Evolutionary conservation across 2,888 invertebrate genomes (phyloP), one percentile per base, ranked within the genome.

Genomic region (Atrina japonica): DNA sequence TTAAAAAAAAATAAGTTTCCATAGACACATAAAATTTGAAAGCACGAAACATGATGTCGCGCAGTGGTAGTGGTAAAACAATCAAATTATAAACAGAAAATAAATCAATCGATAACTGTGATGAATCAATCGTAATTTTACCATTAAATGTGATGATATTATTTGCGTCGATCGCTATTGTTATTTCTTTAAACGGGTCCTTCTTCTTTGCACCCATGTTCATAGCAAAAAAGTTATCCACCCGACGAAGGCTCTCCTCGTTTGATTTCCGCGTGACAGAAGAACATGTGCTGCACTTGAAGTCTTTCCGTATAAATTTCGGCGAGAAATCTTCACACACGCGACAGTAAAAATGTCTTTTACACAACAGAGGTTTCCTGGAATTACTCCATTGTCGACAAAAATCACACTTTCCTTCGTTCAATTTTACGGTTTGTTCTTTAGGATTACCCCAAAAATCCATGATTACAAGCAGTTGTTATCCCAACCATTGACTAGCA

Each of bases 241-340:
- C 56, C n/a, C 21, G 59, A 30, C 9, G 47, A 5, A 25, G 25
- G 41, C 49, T 45, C 11, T 49, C 40, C n/a, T 59, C 27, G 6
- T 64, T 41, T 11, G 47, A 16, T 23, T n/a, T 35, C 29, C 64
- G 47, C 9, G 21, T 41, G 41, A 52, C 35, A 14, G 47, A 18
- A 14, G 71, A 64, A 29, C 76, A 77, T 7, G 45, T 67, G 11
- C 60, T 60, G 47, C 82, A 82, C 0, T 68, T 66, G 49, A 70
- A 78, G 53, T 82, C 78, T 0, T 74, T 45, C 30, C 65, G 70
- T 9, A 70, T 61, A 25, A 82, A 69, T 63, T 76, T 72, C 11
- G 82, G 78, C 2, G 75, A 70, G 55, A 79, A 82, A n/a, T 77
- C 73, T 16, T 70, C 67, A 35, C 82, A 82, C 40, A 75, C 70